phyloP scores from a whole-genome alignment of 2,113 vertebrate genomes.

The Zosterops japonicus region DNA sequence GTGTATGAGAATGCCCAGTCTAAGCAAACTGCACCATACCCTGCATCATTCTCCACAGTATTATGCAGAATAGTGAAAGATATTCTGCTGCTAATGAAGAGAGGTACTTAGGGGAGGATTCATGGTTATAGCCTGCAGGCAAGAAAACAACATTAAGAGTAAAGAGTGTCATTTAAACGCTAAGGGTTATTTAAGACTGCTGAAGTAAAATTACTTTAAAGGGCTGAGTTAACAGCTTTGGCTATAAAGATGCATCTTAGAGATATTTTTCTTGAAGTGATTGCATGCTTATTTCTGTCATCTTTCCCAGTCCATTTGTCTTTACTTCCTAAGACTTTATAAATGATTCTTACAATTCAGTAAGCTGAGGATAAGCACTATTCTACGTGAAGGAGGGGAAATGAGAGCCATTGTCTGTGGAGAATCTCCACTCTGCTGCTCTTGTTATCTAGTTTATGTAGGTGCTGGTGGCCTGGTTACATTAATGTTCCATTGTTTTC shows the following conservation, averaged over 20 bases:
- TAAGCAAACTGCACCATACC: not conserved
- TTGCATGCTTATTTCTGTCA: not conserved
- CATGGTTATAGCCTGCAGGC: not conserved
- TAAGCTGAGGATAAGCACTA: not conserved
- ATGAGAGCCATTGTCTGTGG: not conserved
- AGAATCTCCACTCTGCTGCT: not conserved
- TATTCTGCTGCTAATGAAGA: not conserved
- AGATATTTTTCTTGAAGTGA: not conserved
- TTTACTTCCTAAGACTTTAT: not conserved
- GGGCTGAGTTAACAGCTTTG: not conserved
- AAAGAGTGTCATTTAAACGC: not conserved
- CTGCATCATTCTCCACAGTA: not conserved
- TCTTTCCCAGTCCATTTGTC: not conserved
- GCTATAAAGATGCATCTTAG: not conserved
- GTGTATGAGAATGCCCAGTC: not conserved
- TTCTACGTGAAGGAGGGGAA: fast-evolving
- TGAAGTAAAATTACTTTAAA: constrained; percentile 8
- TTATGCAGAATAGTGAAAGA: not conserved
- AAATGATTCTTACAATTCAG: not conserved
- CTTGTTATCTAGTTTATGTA: not conserved
- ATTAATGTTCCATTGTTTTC: not conserved
- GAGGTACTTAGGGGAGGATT: not conserved
- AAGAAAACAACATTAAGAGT: not conserved
- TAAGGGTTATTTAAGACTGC: constrained; percentile 1
- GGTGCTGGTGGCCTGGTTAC: not conserved